These are phyloP conservation scores for Ectemnius lituratus DNA, from an alignment of 2,888 invertebrate species.

Conservation along the genomic window DNA sequence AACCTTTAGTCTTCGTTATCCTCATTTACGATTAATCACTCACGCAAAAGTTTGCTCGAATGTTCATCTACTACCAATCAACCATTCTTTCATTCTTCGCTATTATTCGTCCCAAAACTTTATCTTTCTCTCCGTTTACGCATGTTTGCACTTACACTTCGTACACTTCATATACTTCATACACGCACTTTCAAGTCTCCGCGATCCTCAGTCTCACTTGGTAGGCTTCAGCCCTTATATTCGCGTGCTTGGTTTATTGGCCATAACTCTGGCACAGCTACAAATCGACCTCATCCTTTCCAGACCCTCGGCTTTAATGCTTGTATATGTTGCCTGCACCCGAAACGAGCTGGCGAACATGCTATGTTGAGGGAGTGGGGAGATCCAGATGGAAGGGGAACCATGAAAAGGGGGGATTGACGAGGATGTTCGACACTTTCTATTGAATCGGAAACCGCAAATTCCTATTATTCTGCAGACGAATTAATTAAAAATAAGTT, in stretches of 20 bases:
- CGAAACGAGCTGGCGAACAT: neutral
- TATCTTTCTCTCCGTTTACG: slow-evolving; percentile 19
- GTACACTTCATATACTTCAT: neutral
- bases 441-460: too few relatives aligned
- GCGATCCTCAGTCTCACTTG: slow-evolving; percentile 18
- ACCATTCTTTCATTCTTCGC: slow-evolving; percentile 3
- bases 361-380: too few relatives aligned
- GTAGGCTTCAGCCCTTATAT: slow-evolving; percentile 55
- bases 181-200: slow-evolving; percentile 3
- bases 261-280: slow-evolving; percentile 71
- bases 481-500: too few relatives aligned
- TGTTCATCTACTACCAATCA: slow-evolving; percentile 70
- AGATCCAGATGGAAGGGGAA: too few relatives aligned
- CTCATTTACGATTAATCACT: slow-evolving; percentile 23
- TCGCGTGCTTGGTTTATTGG: slow-evolving; percentile 73
- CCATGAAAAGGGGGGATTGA: too few relatives aligned
- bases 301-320: slow-evolving; percentile 51
- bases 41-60: slow-evolving; percentile 74
- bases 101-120: slow-evolving; percentile 5
- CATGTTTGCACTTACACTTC: slow-evolving; percentile 6
- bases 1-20: too few relatives aligned
- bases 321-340: slow-evolving; percentile 21
- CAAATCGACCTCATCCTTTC: slow-evolving; percentile 65
- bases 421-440: too few relatives aligned
- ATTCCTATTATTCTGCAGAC: too few relatives aligned